Evolutionary conservation across 2,113 vertebrate genomes (phyloP).

Genomic region (Neolamprologus toae): DNA sequence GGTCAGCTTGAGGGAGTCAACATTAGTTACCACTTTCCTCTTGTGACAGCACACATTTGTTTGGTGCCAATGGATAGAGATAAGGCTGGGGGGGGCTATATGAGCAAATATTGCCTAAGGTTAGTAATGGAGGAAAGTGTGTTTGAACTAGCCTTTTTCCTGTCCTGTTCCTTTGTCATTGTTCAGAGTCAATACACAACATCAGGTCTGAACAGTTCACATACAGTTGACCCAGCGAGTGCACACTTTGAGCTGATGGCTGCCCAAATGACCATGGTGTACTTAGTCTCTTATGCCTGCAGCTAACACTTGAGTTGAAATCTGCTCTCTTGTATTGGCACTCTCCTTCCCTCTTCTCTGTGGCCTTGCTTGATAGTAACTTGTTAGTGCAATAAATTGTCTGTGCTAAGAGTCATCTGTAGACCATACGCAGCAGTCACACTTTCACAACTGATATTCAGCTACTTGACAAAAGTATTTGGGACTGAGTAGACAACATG

Average conservation of each 20-base stretch:
- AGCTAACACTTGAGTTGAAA: not conserved
- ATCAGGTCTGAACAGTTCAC: not conserved
- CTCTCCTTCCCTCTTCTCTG: not conserved
- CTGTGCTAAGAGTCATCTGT: not conserved
- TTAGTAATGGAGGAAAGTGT: slow-evolving; percentile 5
- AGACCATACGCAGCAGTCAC: not conserved
- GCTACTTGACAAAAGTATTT: not conserved
- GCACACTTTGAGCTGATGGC: not conserved
- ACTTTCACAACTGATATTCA: not conserved
- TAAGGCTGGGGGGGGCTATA: not conserved
- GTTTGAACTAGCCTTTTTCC: slow-evolving; percentile 14
- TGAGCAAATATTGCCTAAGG: slow-evolving; percentile 29
- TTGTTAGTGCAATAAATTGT: not conserved
- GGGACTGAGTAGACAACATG: not conserved
- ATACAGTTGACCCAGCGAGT: not conserved
- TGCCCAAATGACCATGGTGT: not conserved
- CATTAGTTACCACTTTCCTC: not conserved
- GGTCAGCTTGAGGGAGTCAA: not conserved
- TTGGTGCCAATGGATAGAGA: not conserved
- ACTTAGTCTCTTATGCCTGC: not conserved
- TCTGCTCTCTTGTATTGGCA: not conserved
- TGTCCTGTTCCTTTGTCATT: not conserved
- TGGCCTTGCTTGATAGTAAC: not conserved
- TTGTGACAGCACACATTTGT: not conserved
- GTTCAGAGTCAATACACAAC: slow-evolving; percentile 6